phyloP scores from a whole-genome alignment of 2,888 invertebrate species.

The Prosapia bicincta region DNA sequence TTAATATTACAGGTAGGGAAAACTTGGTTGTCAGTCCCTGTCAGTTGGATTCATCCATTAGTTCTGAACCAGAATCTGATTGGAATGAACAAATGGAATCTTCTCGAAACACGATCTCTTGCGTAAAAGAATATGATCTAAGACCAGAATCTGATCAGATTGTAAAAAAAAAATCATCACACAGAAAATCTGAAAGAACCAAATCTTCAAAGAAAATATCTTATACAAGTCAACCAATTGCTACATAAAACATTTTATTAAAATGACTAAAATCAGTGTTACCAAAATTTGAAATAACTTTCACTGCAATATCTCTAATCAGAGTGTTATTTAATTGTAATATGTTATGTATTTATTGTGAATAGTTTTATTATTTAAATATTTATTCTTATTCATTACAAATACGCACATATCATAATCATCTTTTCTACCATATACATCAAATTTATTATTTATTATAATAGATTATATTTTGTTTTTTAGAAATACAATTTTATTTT shows the following conservation, averaged over 20 bases:
- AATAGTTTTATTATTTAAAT: background rate
- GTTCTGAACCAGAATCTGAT: constrained; percentile 42
- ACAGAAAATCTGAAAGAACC: background rate
- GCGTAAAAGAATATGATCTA: background rate
- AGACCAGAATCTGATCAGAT: constrained; percentile 25
- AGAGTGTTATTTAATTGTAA: background rate
- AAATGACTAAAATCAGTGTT: background rate
- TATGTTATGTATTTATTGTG: background rate
- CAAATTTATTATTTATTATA: background rate
- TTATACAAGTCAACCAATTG: background rate
- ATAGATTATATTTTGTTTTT: background rate
- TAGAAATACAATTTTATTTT: too few species aligned
- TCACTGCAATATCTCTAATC: background rate
- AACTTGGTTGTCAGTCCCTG: constrained; percentile 21
- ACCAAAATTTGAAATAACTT: background rate
- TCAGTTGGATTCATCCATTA: constrained; percentile 34
- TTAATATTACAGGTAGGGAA: constrained; percentile 11
- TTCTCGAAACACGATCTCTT: background rate
- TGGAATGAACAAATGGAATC: constrained; percentile 32
- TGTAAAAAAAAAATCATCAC: background rate
- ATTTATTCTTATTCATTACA: background rate
- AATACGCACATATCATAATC: background rate
- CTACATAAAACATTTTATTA: background rate
- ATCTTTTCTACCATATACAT: background rate
- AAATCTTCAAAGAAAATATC: background rate